These are phyloP conservation scores for Coluber constrictor DNA, from an alignment of 2,797 vertebrate species.

Conservation along the genomic window DNA sequence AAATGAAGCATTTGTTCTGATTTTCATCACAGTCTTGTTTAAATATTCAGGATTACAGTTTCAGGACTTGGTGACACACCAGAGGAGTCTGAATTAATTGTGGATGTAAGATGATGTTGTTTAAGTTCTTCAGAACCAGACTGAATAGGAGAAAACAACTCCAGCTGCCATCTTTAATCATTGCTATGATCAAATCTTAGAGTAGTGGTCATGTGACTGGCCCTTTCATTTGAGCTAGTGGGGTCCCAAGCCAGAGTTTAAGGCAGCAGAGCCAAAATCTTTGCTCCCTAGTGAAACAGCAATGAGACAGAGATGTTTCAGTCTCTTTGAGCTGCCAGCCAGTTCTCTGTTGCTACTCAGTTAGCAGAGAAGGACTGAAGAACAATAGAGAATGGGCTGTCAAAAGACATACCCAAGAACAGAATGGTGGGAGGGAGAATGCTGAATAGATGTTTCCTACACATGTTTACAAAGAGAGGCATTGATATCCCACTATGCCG, in stretches of 20 bases:
- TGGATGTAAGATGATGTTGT: neutral
- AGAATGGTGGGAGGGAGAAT: slow-evolving; percentile 20
- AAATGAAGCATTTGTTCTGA: neutral
- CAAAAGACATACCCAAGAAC: slow-evolving; percentile 15
- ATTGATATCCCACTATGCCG: slow-evolving; percentile 29
- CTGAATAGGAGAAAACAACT: neutral
- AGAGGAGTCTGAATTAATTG: neutral
- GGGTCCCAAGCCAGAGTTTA: neutral
- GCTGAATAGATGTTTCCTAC: slow-evolving; percentile 36
- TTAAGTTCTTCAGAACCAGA: neutral
- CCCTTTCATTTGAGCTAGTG: neutral
- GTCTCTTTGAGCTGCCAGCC: neutral
- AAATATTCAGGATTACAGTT: neutral
- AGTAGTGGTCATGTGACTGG: neutral
- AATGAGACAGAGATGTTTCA: slow-evolving; percentile 20
- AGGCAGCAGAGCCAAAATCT: neutral
- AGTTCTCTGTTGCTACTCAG: neutral
- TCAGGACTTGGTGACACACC: neutral
- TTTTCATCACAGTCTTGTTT: neutral
- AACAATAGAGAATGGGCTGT: slow-evolving; percentile 26
- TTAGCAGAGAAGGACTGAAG: neutral
- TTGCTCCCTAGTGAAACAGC: neutral
- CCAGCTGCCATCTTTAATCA: neutral
- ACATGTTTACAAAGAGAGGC: slow-evolving; percentile 35
- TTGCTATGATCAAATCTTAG: neutral